Conservation (phyloP, 2,113 vertebrate species). For the Myotis lucifugus region DNA sequence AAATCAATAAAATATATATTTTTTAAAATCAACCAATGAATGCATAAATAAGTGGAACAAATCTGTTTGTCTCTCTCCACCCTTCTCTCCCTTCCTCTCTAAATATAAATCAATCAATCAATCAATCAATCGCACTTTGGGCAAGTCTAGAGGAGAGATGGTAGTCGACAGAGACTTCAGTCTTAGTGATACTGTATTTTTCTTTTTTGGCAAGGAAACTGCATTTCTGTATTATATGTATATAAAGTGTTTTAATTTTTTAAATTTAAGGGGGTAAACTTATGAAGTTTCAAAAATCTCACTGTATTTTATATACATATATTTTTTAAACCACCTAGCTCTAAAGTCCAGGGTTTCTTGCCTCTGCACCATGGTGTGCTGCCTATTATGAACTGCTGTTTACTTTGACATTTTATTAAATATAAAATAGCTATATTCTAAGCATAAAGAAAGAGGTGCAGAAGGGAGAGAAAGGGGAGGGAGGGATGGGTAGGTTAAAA, state of each 20-base stretch:
- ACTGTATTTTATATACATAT: neutral
- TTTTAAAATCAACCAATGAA: neutral
- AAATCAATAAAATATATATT: too few species aligned
- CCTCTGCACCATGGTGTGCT: neutral
- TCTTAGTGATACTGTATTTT: neutral
- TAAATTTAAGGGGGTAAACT: conserved; percentile 1
- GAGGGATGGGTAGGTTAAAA: neutral
- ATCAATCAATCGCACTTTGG: neutral
- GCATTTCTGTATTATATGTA: neutral
- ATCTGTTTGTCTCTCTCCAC: neutral
- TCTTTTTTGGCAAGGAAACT: neutral
- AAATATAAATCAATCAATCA: neutral
- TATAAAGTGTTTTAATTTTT: neutral
- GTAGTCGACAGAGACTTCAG: neutral
- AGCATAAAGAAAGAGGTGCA: neutral
- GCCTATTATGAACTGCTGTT: neutral
- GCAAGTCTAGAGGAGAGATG: neutral
- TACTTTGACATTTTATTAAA: neutral
- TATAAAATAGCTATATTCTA: conserved; percentile 1
- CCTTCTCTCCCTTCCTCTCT: neutral
- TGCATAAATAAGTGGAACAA: neutral
- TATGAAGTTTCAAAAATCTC: conserved; percentile 30
- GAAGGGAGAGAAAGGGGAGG: neutral
- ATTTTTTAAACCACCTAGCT: neutral
- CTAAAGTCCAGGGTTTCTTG: neutral